Evolutionary conservation across 23 tunicate species (phyloP).

Genomic region (Corella eumyota): DNA sequence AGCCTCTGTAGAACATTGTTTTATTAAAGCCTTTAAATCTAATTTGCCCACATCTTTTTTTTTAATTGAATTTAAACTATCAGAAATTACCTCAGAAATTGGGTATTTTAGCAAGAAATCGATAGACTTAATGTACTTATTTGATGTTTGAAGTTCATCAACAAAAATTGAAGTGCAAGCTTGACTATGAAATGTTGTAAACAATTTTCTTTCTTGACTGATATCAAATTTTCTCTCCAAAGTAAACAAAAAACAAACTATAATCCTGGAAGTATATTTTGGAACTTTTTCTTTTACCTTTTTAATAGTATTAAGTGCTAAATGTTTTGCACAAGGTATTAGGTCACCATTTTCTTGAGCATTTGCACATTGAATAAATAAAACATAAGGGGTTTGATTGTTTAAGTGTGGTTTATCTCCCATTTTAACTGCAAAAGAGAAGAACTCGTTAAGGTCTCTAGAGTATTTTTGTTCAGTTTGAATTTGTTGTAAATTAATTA

Average conservation of each 20-base stretch:
- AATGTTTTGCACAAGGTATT: slow-evolving; percentile 61
- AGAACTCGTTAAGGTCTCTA: slow-evolving; percentile 2
- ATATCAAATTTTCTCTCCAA: slow-evolving; percentile 25
- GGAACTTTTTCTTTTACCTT: background rate
- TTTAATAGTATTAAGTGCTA: slow-evolving; percentile 36
- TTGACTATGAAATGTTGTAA: slow-evolving; percentile 30
- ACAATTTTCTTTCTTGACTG: slow-evolving; percentile 1
- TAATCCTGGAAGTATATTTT: slow-evolving; percentile 8
- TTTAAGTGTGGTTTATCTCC: background rate
- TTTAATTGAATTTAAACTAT: too few species aligned
- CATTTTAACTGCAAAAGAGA: slow-evolving; percentile 1
- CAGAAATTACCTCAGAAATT: slow-evolving; percentile 21
- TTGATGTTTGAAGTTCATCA: slow-evolving; percentile 42
- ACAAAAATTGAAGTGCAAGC: slow-evolving; percentile 40
- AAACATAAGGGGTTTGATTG: background rate
- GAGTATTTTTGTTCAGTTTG: slow-evolving; percentile 41
- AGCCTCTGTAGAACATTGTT: slow-evolving; percentile 31
- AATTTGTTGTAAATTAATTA: slow-evolving; percentile 64
- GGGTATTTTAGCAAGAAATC: slow-evolving; percentile 14
- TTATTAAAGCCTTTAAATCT: slow-evolving; percentile 16
- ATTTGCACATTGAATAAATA: slow-evolving; percentile 44
- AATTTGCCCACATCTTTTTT: too few species aligned
- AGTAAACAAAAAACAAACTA: slow-evolving; percentile 45
- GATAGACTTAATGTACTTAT: slow-evolving; percentile 23
- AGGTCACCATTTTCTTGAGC: slow-evolving; percentile 31